Conservation (phyloP, 2,113 vertebrate species). For the Emydura subglobosa region DNA sequence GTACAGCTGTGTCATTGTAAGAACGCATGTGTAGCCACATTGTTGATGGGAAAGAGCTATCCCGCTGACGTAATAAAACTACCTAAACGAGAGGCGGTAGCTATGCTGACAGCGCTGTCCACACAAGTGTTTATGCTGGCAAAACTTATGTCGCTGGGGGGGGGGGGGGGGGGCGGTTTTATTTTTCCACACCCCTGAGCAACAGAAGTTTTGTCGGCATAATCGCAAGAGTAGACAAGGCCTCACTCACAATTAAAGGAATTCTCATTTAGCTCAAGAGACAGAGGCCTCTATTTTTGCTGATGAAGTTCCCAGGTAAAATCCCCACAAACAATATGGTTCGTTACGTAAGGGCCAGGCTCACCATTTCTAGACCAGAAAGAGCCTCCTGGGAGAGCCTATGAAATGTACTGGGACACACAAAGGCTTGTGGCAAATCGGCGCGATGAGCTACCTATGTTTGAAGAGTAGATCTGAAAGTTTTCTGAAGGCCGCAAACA, state of each 20-base stretch:
- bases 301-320: neutral
- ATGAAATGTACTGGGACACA: neutral
- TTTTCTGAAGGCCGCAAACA: neutral
- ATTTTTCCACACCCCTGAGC: no score
- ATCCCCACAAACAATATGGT: neutral
- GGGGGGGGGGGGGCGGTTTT: no score
- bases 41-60: no score
- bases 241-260: neutral
- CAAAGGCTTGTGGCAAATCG: neutral
- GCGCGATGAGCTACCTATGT: neutral
- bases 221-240: no score
- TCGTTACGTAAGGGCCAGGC: accelerated
- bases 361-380: accelerated
- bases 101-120: no score
- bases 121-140: no score
- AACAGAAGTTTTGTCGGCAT: no score
- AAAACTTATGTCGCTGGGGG: no score
- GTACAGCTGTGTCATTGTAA: no score
- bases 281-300: neutral
- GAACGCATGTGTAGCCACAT: no score
- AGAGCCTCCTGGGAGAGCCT: neutral
- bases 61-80: no score
- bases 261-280: neutral
- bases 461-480: neutral
- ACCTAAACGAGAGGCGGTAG: no score